These are phyloP conservation scores for Triops longicaudatus DNA, from an alignment of 1,140 invertebrate species.

Conservation along the genomic window DNA sequence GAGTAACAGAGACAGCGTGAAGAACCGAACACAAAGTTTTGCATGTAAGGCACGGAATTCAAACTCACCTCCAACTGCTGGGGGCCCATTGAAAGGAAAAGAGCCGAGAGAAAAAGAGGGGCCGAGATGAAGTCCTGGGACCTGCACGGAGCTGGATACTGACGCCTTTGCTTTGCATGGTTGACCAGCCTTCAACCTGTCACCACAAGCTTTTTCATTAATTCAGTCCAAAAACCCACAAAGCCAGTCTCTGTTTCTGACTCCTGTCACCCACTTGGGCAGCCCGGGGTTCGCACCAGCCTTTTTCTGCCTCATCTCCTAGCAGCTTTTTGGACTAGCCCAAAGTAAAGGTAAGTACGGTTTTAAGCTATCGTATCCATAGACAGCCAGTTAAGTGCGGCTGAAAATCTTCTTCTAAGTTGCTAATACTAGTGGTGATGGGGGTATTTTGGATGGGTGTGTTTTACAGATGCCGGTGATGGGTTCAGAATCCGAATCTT, in stretches of 20 bases:
- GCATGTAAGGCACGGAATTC: not conserved
- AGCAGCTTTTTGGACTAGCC: not conserved
- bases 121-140: not conserved
- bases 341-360: not conserved
- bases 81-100: not conserved
- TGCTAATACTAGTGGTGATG: not conserved
- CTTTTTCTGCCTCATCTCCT: not conserved
- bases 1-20: slow-evolving; percentile 11
- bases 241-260: not conserved
- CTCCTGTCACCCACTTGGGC: not conserved
- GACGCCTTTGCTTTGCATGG: not conserved
- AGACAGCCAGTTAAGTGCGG: not conserved
- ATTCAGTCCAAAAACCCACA: not conserved
- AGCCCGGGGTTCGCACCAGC: not conserved
- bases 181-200: not conserved
- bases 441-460: not conserved
- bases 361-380: not conserved
- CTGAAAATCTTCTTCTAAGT: not conserved
- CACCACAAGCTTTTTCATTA: not conserved
- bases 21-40: not conserved
- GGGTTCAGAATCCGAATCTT: slow-evolving; percentile 5
- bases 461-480: not conserved
- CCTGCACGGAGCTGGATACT: not conserved
- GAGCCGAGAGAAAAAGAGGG: not conserved
- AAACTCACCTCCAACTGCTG: not conserved